Evolutionary conservation across 2,888 invertebrate species (phyloP), one percentile per base, ranked within the genome.

Genomic region (Lacanobia wlatinum): DNA sequence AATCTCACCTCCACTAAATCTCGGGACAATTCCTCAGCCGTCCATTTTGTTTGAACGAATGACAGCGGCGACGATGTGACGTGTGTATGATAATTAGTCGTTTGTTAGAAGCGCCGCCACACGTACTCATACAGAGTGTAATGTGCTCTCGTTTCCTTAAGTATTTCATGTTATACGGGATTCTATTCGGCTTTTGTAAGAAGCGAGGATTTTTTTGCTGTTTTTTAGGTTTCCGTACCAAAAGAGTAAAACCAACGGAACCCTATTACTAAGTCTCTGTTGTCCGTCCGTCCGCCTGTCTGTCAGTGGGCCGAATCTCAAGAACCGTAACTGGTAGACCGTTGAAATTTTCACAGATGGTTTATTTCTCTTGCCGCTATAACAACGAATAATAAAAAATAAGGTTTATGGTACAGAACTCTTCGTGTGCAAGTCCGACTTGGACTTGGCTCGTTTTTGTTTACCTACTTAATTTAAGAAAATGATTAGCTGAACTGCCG

Each of bases 31-130:
- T 34, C 46, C 67, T 34, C 82, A 87, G 83, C 84, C 84, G 84
- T 83, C 82, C 87, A 86, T 89, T 92, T 91, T 91, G 89, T 90
- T 90, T 89, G 90, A 91, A 92, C 93, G 91, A 92, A 93, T 93
- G 92, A 75, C 56, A 91, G 83, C 81, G 82, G 83, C 82, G 87
- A 85, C 84, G 88, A 86, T 88, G 86, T 87, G 87, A 88, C 88
- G 84, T 78, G 70, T 84, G 82, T 87, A 85, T 87, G 88, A 87
- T 90, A 90, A 89, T 90, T 87, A 87, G 82, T 84, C 77, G 83
- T 80, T 73, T 70, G 86, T 83, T 80, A 79, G 82, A 87, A 83
- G 84, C 79, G 80, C 78, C 79, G 76, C 60, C 23, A 50, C 61
- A 69, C 53, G 59, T 46, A 55, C 61, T 66, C 53, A 60, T 46